phyloP scores from a whole-genome alignment of 2,888 invertebrate species.

The Drosophila anomelani region DNA sequence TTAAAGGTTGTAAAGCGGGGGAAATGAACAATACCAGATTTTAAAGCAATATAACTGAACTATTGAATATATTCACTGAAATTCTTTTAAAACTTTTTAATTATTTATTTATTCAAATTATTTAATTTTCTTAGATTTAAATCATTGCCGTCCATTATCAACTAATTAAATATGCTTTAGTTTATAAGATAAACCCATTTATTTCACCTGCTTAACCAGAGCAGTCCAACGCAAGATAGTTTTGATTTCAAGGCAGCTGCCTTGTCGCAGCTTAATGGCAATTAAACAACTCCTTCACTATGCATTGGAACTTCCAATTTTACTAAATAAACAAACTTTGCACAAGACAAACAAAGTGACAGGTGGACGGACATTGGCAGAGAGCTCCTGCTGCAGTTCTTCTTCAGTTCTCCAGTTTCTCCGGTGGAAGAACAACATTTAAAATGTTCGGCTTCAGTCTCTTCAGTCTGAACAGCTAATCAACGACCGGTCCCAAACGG shows the following conservation, averaged over 20 bases:
- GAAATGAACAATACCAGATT: no score
- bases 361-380: conserved; percentile 36
- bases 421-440: conserved; percentile 23
- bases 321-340: conserved; percentile 50
- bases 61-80: neutral
- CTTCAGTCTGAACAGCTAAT: conserved; percentile 52
- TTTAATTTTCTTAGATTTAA: neutral
- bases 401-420: conserved; percentile 17
- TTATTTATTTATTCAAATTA: no score
- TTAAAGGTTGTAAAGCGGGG: neutral
- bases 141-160: neutral
- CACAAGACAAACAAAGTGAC: conserved; percentile 36
- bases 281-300: conserved; percentile 38
- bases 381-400: conserved; percentile 24
- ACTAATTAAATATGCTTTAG: neutral
- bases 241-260: conserved; percentile 30
- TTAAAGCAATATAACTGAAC: no score
- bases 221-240: neutral
- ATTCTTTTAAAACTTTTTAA: no score
- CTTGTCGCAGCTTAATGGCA: conserved; percentile 45
- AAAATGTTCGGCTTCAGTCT: conserved; percentile 33
- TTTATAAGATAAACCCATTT: neutral
- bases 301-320: conserved; percentile 55
- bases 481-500: conserved; percentile 47
- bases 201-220: conserved; percentile 3